A percentile compares a stretch with the other conserved stretches of the same genome.
phyloP scores from a whole-genome alignment of 1,140 invertebrate genomes.

The Teleopsis dalmanni region DNA sequence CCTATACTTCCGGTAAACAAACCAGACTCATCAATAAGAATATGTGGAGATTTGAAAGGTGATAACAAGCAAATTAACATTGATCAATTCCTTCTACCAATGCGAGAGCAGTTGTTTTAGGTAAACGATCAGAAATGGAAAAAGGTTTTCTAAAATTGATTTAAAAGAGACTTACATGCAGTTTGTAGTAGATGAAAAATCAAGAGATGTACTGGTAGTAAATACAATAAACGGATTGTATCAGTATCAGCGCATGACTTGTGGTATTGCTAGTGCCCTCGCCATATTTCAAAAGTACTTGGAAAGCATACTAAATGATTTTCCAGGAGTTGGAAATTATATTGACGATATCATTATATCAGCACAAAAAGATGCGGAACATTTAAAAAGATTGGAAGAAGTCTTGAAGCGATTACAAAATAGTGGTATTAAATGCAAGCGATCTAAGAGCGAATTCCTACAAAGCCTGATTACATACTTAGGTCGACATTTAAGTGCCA shows the following conservation, averaged over 20 bases:
- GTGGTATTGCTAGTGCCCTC: conserved; percentile 38
- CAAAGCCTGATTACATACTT: conserved; percentile 22
- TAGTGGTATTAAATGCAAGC: conserved; percentile 16
- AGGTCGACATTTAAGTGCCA: conserved; percentile 23
- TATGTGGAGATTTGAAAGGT: conserved; percentile 46
- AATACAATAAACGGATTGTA: conserved; percentile 37
- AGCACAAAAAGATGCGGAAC: conserved; percentile 18
- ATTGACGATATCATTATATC: conserved; percentile 37
- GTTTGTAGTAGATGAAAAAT: conserved; percentile 24
- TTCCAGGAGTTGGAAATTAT: conserved; percentile 33
- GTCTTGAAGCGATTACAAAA: conserved; percentile 21
- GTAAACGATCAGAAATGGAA: conserved; percentile 26
- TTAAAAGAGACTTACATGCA: conserved; percentile 14
- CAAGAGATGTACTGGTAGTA: conserved; percentile 17
- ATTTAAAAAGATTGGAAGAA: conserved; percentile 24
- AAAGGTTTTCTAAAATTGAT: conserved; percentile 28
- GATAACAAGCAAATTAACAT: conserved; percentile 36
- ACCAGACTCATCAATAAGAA: conserved; percentile 33
- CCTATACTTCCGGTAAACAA: conserved; percentile 46
- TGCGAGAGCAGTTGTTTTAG: conserved; percentile 33
- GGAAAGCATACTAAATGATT: conserved; percentile 24
- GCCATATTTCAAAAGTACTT: conserved; percentile 36
- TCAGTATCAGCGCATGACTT: conserved; percentile 42
- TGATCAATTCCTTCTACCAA: conserved; percentile 34
- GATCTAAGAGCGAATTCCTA: conserved; percentile 17